Evolutionary conservation across 2,888 invertebrate genomes (phyloP), one percentile per base, ranked within the genome.

Genomic region (Alsophila aescularia): DNA sequence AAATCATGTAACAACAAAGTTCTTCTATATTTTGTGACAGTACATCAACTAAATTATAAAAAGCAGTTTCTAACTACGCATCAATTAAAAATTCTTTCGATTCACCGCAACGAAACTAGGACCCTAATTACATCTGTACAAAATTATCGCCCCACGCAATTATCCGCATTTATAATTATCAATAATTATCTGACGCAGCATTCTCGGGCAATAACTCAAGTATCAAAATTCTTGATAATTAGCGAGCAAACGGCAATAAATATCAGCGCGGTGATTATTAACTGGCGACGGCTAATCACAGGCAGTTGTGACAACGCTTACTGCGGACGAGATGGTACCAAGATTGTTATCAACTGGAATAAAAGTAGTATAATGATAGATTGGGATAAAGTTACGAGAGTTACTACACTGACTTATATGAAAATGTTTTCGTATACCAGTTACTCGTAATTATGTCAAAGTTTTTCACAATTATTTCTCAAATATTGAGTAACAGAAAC

Each of bases 201-300:
- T 60, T 70, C 49, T 37, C 49, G 72, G 69, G 79, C 81, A 76
- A 90, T 90, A 90, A 87, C 75, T 90, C 87, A 87, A 84, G 87
- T 88, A 90, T 90, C 90, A 89, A 90, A 89, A 89, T 89, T 86
- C 87, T 74, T 83, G 78, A 87, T 90, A 90, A 90, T 90, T 89
- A 90, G 89, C 79, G 64, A 69, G 79, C 73, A 70, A 70, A 72
- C 70, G 72, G 87, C 81, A 80, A 90, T 90, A 90, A 90, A 90
- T 90, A 89, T 86, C 67, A 73, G 77, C 79, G 67, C 1, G 85
- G 80, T 75, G 83, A 89, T 89, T 86, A 90, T 88, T 86, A 87
- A 82, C 75, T 82, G 83, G 85, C 83, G 71, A 79, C 81, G 75
- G 73, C 72, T 87, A 86, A 87, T 89, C 86, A 83, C 77, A 81